These are phyloP conservation scores for Sebastes nivosus DNA, from an alignment of 2,797 vertebrate genomes.

Conservation along the genomic window DNA sequence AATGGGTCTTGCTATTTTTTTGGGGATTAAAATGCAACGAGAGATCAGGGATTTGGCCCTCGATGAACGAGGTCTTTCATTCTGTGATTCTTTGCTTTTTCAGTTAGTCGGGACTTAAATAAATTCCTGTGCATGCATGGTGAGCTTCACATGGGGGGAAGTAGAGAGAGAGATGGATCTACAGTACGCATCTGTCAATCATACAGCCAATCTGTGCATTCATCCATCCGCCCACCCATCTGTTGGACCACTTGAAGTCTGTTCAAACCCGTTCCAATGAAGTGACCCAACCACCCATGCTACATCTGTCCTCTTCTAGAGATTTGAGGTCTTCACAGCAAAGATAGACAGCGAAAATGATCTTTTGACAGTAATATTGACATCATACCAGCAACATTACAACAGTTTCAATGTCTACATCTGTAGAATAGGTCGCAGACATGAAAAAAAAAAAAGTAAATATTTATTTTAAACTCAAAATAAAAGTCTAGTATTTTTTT, in stretches of 20 bases:
- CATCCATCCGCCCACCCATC: neutral
- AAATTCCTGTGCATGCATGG: neutral
- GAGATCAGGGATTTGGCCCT: constrained; percentile 51
- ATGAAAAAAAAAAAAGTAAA: too few species aligned
- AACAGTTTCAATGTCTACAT: too few species aligned
- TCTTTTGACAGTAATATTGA: too few species aligned
- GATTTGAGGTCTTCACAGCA: too few species aligned
- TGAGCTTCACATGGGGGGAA: neutral
- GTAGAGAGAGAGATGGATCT: neutral
- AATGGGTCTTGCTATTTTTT: constrained; percentile 39
- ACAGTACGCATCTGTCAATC: neutral
- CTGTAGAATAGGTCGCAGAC: too few species aligned
- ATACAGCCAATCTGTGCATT: neutral
- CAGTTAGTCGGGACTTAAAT: neutral
- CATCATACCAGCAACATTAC: too few species aligned
- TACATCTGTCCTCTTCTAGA: neutral
- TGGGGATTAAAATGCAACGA: constrained; percentile 60
- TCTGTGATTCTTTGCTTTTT: constrained; percentile 24
- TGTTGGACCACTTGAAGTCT: neutral
- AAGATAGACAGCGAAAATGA: too few species aligned
- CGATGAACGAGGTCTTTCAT: constrained; percentile 61
- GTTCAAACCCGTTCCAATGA: neutral
- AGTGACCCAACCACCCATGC: neutral
- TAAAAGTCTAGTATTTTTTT: too few species aligned
- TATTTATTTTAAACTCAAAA: too few species aligned